phyloP scores from a whole-genome alignment of 2,113 vertebrate species.

The Pachyramphus minor region DNA sequence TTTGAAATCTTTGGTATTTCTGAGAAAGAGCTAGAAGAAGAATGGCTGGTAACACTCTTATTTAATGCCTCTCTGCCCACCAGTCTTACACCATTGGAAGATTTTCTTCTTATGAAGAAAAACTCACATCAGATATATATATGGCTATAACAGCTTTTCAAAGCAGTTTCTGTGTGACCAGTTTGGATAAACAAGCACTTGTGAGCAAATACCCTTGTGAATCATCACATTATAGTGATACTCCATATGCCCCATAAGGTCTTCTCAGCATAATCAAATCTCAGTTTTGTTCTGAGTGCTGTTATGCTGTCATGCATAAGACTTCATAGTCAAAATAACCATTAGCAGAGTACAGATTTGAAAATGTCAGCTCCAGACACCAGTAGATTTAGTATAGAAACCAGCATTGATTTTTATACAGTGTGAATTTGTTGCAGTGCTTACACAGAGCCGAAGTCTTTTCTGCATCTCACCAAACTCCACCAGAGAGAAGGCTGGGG shows the following conservation, averaged over 20 bases:
- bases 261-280: background rate
- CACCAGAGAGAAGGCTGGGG: background rate
- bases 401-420: background rate
- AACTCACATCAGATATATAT: background rate
- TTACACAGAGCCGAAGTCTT: background rate
- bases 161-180: background rate
- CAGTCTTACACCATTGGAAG: background rate
- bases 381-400: background rate
- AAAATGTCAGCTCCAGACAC: background rate
- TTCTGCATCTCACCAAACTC: background rate
- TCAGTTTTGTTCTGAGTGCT: background rate
- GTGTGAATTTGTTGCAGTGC: background rate
- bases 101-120: background rate
- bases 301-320: background rate
- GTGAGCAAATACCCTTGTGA: background rate
- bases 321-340: background rate
- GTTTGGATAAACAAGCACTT: background rate
- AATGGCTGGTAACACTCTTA: background rate
- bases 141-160: background rate
- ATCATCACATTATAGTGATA: background rate
- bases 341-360: background rate
- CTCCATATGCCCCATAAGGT: background rate
- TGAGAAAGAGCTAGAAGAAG: background rate
- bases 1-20: background rate
- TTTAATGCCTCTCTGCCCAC: background rate